Evolutionary conservation across 2,797 vertebrate genomes (phyloP), one percentile per base, ranked within the genome.

Genomic region (Eleutherodactylus coqui): DNA sequence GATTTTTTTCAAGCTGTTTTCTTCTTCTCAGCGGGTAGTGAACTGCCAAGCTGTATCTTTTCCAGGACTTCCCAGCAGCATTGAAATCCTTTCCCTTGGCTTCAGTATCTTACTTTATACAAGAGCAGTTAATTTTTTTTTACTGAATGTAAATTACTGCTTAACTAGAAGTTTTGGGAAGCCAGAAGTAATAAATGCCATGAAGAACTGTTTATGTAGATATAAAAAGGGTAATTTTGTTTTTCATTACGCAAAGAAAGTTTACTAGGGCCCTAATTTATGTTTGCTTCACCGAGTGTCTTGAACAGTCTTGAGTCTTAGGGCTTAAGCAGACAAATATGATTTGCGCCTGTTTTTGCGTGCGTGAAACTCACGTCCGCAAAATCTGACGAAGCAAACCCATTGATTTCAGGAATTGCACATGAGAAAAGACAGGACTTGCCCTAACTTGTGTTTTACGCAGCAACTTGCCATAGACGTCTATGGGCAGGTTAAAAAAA

Each of bases 191-290:
- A 64, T 64, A 64, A 64, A 64, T 64, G 60, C 19, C 29, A 32
- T 64, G 34, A 4, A 9, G 60, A 64, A 64, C 29, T 34, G 29
- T 29, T 62, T 29, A 62, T 29, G 27, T 29, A 14, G 27, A 29
- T 62, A 62, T 62, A 62, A 62, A 62, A 62, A 62, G 58, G 27
- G n/a, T 62, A 32, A 32, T 62, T 29, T 62, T 62, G 58, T 29
- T 14, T 62, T 62, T 62, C 27, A 62, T 62, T 62, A 29, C 27
- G 32, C n/a, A 32, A 62, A 62, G 27, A 60, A 27, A 29, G 27
- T 32, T 62, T 62, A 29, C 58, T 11, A 62, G 58, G 27, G 58
- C 16, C 21, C n/a, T 62, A 62, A 62, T 62, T 62, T 62, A 29
- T 14, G n/a, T 62, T 27, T 27, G 32, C 16, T 62, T 62, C n/a